A percentile compares a stretch with the other conserved stretches of the same genome.
These are phyloP conservation scores for Catostomus latipinnis DNA, from an alignment of 2,797 vertebrate species.

Conservation along the genomic window DNA sequence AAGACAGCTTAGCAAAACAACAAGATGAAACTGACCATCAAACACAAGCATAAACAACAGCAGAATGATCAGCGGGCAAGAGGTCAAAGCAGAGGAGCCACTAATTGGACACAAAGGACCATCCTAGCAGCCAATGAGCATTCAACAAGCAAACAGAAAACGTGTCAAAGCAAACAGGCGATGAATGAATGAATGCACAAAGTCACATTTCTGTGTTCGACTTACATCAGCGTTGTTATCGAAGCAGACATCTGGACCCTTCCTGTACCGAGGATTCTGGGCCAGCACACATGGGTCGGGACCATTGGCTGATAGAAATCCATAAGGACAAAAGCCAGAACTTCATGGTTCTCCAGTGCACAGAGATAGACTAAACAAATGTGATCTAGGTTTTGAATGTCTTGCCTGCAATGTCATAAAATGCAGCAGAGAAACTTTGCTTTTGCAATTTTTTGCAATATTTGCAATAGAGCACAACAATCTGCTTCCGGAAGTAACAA, in stretches of 20 bases:
- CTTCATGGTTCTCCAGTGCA: neutral
- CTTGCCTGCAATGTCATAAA: neutral
- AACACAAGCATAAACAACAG: constrained; percentile 87
- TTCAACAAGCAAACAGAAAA: constrained; percentile 71
- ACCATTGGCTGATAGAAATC: constrained; percentile 84
- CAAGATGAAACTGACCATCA: constrained; percentile 86
- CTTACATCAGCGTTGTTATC: constrained; percentile 93
- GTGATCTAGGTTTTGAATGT: neutral
- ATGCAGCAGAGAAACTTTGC: neutral
- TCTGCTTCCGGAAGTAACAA: no score
- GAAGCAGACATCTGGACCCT: constrained; percentile 95
- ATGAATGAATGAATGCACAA: neutral
- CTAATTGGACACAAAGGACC: constrained; percentile 90
- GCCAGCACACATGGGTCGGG: constrained; percentile 95
- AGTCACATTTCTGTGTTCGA: constrained; percentile 3
- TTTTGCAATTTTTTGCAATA: neutral
- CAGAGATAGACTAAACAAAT: neutral
- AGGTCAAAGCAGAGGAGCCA: constrained; percentile 82
- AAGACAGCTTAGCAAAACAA: constrained; percentile 64
- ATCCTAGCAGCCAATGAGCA: constrained; percentile 87
- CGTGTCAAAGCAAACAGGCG: constrained; percentile 22
- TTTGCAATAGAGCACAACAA: no score
- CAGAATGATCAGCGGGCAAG: constrained; percentile 84
- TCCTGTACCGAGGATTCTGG: constrained; percentile 94
- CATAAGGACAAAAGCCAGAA: constrained; percentile 70